Conservation (phyloP, 2,113 vertebrate species). For the Albula goreensis region DNA sequence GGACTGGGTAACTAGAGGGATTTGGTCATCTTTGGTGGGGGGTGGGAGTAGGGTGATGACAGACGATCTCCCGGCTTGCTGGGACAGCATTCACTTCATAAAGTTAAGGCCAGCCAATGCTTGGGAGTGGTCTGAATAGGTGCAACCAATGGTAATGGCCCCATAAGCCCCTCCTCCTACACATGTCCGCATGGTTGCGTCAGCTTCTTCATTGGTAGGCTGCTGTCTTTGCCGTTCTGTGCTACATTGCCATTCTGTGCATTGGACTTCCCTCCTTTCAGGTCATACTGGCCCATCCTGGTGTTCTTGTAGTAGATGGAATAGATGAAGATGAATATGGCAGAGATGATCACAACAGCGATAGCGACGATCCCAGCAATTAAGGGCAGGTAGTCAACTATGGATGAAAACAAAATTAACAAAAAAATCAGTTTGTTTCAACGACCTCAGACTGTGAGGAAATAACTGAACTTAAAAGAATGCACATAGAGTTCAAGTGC, state of each 20-base stretch:
- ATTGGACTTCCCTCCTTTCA: slow-evolving; percentile 61
- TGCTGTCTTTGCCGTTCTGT: slow-evolving; percentile 61
- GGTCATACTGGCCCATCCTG: slow-evolving; percentile 66
- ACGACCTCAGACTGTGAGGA: no score
- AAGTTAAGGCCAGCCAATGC: not conserved
- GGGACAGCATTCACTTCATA: not conserved
- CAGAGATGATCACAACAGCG: slow-evolving; percentile 59
- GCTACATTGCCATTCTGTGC: slow-evolving; percentile 60
- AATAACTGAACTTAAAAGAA: no score
- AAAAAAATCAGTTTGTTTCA: no score
- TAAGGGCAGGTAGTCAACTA: slow-evolving; percentile 73
- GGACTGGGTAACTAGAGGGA: not conserved
- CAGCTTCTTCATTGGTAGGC: slow-evolving; percentile 67
- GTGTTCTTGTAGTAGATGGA: slow-evolving; percentile 77
- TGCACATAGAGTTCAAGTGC: no score
- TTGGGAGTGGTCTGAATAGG: not conserved
- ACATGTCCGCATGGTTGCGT: slow-evolving; percentile 38
- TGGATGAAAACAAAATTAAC: slow-evolving; percentile 37
- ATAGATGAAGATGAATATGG: slow-evolving; percentile 66
- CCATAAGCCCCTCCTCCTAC: not conserved
- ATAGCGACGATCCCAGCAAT: slow-evolving; percentile 69
- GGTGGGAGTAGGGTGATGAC: not conserved
- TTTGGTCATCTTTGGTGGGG: not conserved
- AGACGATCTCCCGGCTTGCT: no score
- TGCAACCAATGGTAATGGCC: not conserved